Conservation (phyloP, 2,797 vertebrate genomes). For the Trachurus trachurus region DNA sequence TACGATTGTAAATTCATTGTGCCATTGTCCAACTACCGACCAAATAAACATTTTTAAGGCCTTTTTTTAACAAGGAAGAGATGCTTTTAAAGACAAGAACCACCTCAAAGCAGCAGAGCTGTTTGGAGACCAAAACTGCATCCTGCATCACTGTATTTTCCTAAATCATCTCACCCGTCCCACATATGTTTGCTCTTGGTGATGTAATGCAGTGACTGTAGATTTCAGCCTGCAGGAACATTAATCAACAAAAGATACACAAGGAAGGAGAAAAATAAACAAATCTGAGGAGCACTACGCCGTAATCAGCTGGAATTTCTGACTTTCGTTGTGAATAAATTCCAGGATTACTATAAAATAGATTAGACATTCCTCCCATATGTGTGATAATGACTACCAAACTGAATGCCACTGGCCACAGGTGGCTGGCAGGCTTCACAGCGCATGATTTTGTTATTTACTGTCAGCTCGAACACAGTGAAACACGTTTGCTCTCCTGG, state of each 20-base stretch:
- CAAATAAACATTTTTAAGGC: slow-evolving; percentile 55
- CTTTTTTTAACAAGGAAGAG: slow-evolving; percentile 10
- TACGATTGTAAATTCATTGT: slow-evolving; percentile 44
- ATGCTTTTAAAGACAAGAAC: slow-evolving; percentile 38
- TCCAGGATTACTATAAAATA: slow-evolving; percentile 13
- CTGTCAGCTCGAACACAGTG: background rate
- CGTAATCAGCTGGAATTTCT: slow-evolving; percentile 24
- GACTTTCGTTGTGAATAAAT: slow-evolving; percentile 14
- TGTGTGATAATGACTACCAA: slow-evolving; percentile 30
- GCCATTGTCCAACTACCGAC: slow-evolving; percentile 57
- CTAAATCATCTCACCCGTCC: slow-evolving; percentile 23
- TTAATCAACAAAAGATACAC: slow-evolving; percentile 47
- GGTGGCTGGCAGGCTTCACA: slow-evolving; percentile 30
- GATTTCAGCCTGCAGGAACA: slow-evolving; percentile 29
- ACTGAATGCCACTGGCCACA: slow-evolving; percentile 13
- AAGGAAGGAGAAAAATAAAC: slow-evolving; percentile 38
- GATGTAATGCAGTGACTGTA: slow-evolving; percentile 42
- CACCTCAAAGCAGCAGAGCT: slow-evolving; percentile 25
- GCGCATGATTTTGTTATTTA: slow-evolving; percentile 16
- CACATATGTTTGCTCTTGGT: slow-evolving; percentile 39
- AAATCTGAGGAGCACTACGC: slow-evolving; percentile 15
- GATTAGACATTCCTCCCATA: background rate
- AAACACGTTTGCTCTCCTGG: slow-evolving; percentile 8
- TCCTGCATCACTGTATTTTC: slow-evolving; percentile 36
- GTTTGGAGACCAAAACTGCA: slow-evolving; percentile 38